Base-by-base conservation (phyloP, 1,140 invertebrate species). In the Sarcophaga peregrina region DNA sequence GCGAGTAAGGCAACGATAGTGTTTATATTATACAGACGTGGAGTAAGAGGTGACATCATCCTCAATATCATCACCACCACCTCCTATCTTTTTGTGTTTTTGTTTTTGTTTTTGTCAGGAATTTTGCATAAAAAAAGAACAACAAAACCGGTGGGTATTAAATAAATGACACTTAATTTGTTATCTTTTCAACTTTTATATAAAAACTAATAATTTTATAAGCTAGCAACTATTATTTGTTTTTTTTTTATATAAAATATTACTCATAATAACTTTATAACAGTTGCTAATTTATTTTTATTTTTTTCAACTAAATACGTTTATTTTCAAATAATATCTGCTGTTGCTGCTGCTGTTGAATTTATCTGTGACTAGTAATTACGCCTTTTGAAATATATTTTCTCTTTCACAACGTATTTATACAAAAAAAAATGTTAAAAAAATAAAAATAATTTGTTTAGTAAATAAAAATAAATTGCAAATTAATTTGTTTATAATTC, bases 101-200 rank as follows among this genome's bases (percentile, higher is more conserved):
- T 58, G 52, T 58, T 15, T 58, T 13, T 15, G 6, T 58, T 7
- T 58, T 7, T 58, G 52, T 54, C 6, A n/a, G 54, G 15, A n/a
- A 13, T 37, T 37, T 37, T 37, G 25, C 25, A 37, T 4, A 37
- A 37, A 37, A 37, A 37, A 37, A 37, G 1, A 37, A 37, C n/a
- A 58, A n/a, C n/a, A 58, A 58, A 58, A 15, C 54, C 54, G 54
- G 54, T 58, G 54, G 15, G 7, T 58, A 7, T n/a, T 58, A 58
- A 58, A 58, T 58, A 58, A 58, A 58, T 58, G 54, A 58, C 54
- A 58, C 54, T 58, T 58, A 58, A 58, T 58, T 58, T 58, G 54
- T 58, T 58, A 58, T 58, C 54, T 58, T 58, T 58, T 58, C 54
- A 58, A 15, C 54, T 58, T 58, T 58, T 58, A 58, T 58, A 58